A percentile compares a stretch with the other conserved stretches of the same genome.
Conservation (phyloP, 2,888 invertebrate species). For the Vanessa cardui region DNA sequence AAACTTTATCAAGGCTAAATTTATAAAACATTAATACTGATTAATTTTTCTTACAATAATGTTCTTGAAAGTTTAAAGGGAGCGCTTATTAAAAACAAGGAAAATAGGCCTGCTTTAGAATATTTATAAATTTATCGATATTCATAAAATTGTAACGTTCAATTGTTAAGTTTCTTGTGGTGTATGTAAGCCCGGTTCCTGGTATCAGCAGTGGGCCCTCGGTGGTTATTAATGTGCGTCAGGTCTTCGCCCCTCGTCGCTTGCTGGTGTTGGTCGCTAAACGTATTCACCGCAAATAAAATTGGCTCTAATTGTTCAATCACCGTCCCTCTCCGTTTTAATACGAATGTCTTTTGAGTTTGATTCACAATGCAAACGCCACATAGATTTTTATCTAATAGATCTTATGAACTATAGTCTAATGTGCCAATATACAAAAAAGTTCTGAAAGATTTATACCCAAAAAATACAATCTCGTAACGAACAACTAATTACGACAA, state of each 20-base stretch:
- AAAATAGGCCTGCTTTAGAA: too few relatives aligned
- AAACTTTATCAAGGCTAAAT: too few relatives aligned
- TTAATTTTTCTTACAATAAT: too few relatives aligned
- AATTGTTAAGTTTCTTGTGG: too few relatives aligned
- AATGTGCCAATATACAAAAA: too few relatives aligned
- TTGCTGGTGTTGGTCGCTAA: constrained; percentile 26
- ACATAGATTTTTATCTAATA: background rate
- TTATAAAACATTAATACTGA: too few relatives aligned
- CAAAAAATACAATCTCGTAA: background rate
- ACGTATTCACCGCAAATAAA: constrained; percentile 38
- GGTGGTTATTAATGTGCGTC: constrained; percentile 22
- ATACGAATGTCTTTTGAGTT: background rate
- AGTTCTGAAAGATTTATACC: too few relatives aligned
- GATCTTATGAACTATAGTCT: background rate
- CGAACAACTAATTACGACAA: constrained; percentile 5
- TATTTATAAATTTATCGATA: too few relatives aligned
- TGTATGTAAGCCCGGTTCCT: background rate
- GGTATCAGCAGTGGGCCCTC: background rate
- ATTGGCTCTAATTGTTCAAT: constrained; percentile 36
- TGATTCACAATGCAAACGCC: background rate
- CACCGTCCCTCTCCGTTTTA: constrained; percentile 21
- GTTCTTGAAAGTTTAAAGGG: too few relatives aligned
- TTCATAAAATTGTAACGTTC: too few relatives aligned
- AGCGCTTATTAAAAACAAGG: too few relatives aligned
- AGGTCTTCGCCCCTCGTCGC: constrained; percentile 1